Evolutionary conservation across 2,888 invertebrate species (phyloP), one percentile per base, ranked within the genome.

Genomic region (Trichopria drosophilae): DNA sequence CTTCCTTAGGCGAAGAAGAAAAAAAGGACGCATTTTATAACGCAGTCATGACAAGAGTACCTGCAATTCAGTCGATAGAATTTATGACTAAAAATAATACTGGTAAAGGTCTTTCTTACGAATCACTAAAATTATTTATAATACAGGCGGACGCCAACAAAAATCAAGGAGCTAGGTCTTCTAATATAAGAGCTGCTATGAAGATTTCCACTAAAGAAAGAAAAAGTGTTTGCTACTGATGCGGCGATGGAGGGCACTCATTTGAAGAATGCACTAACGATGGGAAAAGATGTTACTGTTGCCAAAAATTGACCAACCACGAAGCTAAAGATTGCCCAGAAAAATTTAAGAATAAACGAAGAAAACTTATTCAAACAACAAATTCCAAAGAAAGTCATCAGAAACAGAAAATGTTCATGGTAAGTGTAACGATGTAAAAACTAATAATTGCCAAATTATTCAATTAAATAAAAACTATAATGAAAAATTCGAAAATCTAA

Each of bases 201-300:
- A 32, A n/a, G 32, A 13, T 1, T 13, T n/a, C 13, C 7, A 31
- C 23, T 6, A 28, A 12, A 10, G 6, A n/a, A 9, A 12, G 20
- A 9, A 13, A 36, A 3, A 32, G 50, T 19, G 13, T n/a, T 7
- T 54, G 54, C 20, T 57, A 55, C 19, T 46, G 43, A 20, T 59
- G 57, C 43, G 53, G 50, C 19, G 50, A 41, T 18, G 39, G 34
- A 19, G 59, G 55, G 20, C 59, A 55, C 40, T 23, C 29, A 13
- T n/a, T 20, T 10, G 13, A 24, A 9, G 32, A 40, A 1, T 48
- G 48, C 15, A 32, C 48, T 3, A 22, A 26, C 13, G 32, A 32
- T 2, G 40, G 40, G 9, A n/a, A 12, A 3, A 48, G 29, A 34
- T 48, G 48, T 10, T 46, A 37, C 13, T 16, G 20, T 12, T 40